These are phyloP conservation scores for Tribolium madens DNA, from an alignment of 1,140 invertebrate species.

Conservation along the genomic window DNA sequence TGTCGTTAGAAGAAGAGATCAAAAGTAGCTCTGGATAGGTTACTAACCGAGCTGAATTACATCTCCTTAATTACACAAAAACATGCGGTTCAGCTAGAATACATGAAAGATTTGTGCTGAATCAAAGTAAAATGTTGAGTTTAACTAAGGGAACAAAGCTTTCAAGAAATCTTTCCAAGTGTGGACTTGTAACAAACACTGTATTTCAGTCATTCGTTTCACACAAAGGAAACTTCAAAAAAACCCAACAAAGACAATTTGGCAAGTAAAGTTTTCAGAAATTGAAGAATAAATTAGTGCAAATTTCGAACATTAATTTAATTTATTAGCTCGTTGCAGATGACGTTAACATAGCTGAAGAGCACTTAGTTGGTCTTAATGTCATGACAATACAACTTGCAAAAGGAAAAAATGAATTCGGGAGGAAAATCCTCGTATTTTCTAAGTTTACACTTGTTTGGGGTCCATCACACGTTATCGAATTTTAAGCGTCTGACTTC, in stretches of 20 bases:
- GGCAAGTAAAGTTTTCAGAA: neutral
- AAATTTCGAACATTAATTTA: constrained; percentile 11
- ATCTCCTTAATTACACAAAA: neutral
- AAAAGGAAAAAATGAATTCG: neutral
- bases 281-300: neutral
- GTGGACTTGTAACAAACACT: neutral
- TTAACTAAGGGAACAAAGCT: neutral
- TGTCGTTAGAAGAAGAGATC: neutral
- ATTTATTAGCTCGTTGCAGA: constrained; percentile 2
- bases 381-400: neutral
- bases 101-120: neutral
- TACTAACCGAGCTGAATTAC: neutral
- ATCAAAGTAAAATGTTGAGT: neutral
- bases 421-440: neutral
- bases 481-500: neutral
- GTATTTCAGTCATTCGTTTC: neutral
- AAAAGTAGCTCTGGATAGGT: neutral
- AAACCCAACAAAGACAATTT: neutral
- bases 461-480: neutral
- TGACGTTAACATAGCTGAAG: constrained; percentile 8
- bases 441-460: constrained; percentile 7
- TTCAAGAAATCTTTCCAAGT: neutral
- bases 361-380: neutral
- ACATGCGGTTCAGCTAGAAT: neutral
- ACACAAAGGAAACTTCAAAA: neutral